Base-by-base conservation (phyloP, 2,113 vertebrate species). In the Falcunculus frontatus region DNA sequence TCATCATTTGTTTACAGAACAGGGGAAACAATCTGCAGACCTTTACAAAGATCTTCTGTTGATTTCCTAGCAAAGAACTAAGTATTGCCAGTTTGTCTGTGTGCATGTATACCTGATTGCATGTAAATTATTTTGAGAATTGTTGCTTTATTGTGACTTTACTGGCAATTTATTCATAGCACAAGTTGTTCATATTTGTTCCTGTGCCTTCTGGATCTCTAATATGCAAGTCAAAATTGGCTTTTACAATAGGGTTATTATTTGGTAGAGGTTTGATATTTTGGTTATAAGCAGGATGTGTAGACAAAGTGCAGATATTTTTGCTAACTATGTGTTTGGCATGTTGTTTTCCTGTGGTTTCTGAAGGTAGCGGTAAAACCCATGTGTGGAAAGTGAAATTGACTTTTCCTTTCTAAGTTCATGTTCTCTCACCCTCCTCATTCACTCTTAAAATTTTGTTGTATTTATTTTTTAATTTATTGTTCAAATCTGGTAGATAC, bases 1-100 rank as follows among this genome's bases (percentile, higher is more conserved):
- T 88, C 70, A 55, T 79, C 11, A 13, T 85, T 94, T 94, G 67
- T 95, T 94, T 96, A 77, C 53, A 60, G 76, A 84, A 84, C 9
- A 27, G 50, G 75, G 52, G 50, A 91, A 89, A 79, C 50, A 93
- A 80, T 74, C 63, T 94, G 42, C 35, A 68, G 79, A 41, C 65
- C 70, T 86, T 56, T 82, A 29, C 41, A 35, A 67, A 47, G 81
- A 46, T 55, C 39, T 60, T 85, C n/a, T 84, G 46, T 42, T 77
- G 68, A 53, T 92, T 93, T 82, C 39, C 65, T 33, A 52, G 82
- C 47, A 77, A 50, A 73, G 53, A 27, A 39, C 17, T 14, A 77
- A 55, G 60, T 87, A 55, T 23, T 41, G 39, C 19, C 39, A 53
- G 22, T 80, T 84, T 86, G 53, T 63, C 9, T 88, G 47, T 79